phyloP scores from a whole-genome alignment of 2,888 invertebrate genomes.

The Subacronicta megacephala region DNA sequence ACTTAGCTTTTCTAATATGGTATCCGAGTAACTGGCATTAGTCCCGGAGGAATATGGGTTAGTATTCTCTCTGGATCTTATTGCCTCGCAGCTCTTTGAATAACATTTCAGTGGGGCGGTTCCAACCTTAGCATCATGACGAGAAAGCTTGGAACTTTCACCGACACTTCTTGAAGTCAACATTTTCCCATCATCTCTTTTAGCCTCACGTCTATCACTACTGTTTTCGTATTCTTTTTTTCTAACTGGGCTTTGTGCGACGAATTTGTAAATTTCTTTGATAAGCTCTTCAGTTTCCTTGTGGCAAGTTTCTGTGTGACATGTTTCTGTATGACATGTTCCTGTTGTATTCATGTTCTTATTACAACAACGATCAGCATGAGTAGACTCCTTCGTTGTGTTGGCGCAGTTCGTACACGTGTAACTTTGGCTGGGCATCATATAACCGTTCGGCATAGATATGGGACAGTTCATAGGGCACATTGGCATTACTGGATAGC shows the following conservation, averaged over 20 bases:
- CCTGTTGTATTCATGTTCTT: slow-evolving; percentile 49
- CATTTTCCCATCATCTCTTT: slow-evolving; percentile 31
- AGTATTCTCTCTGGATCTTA: slow-evolving; percentile 66
- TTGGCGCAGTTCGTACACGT: slow-evolving; percentile 71
- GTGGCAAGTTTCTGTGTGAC: slow-evolving; percentile 23
- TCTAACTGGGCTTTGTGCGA: slow-evolving; percentile 69
- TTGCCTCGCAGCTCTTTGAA: slow-evolving; percentile 84
- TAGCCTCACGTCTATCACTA: slow-evolving; percentile 27
- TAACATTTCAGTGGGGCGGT: slow-evolving; percentile 73
- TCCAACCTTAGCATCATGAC: slow-evolving; percentile 76
- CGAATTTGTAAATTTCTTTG: slow-evolving; percentile 82
- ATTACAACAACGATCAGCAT: slow-evolving; percentile 54
- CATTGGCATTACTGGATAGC: slow-evolving; percentile 78
- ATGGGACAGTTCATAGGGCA: slow-evolving; percentile 74
- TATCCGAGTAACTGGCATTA: slow-evolving; percentile 77
- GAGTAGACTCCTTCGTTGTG: slow-evolving; percentile 60
- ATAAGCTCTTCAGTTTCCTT: slow-evolving; percentile 80
- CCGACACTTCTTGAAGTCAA: slow-evolving; percentile 71
- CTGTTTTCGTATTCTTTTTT: slow-evolving; percentile 48
- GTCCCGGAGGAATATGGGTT: slow-evolving; percentile 65
- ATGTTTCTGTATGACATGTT: slow-evolving; percentile 24
- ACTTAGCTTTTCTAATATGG: slow-evolving; percentile 75
- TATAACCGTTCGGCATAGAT: slow-evolving; percentile 70
- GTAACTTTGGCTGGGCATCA: slow-evolving; percentile 71
- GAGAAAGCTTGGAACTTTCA: slow-evolving; percentile 65